These are phyloP conservation scores for Drepana falcataria DNA, from an alignment of 2,888 invertebrate species.

Conservation along the genomic window DNA sequence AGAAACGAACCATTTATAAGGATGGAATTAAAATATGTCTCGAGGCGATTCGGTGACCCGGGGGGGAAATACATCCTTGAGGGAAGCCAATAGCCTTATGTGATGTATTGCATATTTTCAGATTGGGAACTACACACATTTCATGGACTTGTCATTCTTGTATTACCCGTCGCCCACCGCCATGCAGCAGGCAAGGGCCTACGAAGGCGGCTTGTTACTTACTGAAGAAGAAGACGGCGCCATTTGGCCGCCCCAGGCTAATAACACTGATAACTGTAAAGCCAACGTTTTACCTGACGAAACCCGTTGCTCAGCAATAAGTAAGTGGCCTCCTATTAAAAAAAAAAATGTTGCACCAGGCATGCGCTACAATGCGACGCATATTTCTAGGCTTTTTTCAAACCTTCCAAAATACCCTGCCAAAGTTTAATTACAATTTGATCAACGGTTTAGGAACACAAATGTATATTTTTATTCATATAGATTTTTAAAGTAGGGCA, in stretches of 20 bases:
- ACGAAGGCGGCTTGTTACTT: constrained; percentile 8
- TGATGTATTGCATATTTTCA: constrained; percentile 8
- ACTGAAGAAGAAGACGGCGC: constrained; percentile 10
- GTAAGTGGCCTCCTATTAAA: constrained; percentile 10
- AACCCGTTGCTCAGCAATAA: constrained; percentile 16
- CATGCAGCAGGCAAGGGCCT: constrained; percentile 3
- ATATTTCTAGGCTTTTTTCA: too few species aligned
- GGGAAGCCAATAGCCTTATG: background rate
- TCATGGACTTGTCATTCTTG: constrained; percentile 10
- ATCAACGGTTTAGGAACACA: too few species aligned
- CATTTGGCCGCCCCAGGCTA: constrained; percentile 8
- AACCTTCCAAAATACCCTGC: too few species aligned
- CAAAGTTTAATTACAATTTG: too few species aligned
- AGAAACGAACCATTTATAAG: too few species aligned
- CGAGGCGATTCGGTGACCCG: too few species aligned
- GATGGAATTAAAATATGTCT: too few species aligned
- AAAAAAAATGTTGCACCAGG: background rate
- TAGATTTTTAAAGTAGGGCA: too few species aligned
- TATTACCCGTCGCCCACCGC: constrained; percentile 4
- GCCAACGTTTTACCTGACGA: constrained; percentile 9
- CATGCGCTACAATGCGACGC: too few species aligned
- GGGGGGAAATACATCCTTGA: too few species aligned
- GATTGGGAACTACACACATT: constrained; percentile 11
- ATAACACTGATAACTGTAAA: constrained; percentile 1
- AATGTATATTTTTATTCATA: too few species aligned